Evolutionary conservation across 2,888 invertebrate genomes (phyloP), one percentile per base, ranked within the genome.

Genomic region (Thymelicus lineola): DNA sequence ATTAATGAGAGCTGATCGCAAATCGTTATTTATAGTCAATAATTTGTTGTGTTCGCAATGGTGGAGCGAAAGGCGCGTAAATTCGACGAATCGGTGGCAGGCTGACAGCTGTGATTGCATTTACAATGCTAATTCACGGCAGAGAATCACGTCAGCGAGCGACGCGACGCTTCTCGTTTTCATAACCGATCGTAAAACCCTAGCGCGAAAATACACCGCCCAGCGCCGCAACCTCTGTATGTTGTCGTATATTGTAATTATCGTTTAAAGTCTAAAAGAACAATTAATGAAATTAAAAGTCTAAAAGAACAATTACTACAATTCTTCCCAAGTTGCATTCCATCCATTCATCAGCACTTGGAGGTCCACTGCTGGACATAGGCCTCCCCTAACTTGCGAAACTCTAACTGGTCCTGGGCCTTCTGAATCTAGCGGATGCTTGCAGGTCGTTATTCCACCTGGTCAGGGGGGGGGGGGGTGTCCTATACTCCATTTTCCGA

Each of bases 71-170:
- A 88, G 89, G 90, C 85, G 88, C 88, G 91, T 93, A 93, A 91
- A 93, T 91, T 89, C 86, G 87, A 87, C 85, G 85, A 85, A 86
- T 89, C 87, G 88, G 86, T 89, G 87, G 86, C 87, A 85, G 84
- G 77, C 86, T 89, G 92, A 93, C 92, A 93, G 90, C 93, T 93
- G 90, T 92, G 93, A 93, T 93, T 93, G 91, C 93, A 93, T 93
- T 92, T 92, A 93, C 93, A 93, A 89, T 93, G 93, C 93, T 93
- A 93, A 93, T 93, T 89, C 90, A 82, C 86, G 84, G 84, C 84
- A 86, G 87, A 89, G 88, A 87, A 88, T 88, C 89, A 85, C 86
- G 89, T 84, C 87, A 85, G 82, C 84, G 83, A 74, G 77, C 79
- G 78, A 79, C 78, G 77, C 79, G 78, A 79, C 78, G 80, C 79